Base-by-base conservation (phyloP, 2,113 vertebrate species). In the Nematolebias whitei region DNA sequence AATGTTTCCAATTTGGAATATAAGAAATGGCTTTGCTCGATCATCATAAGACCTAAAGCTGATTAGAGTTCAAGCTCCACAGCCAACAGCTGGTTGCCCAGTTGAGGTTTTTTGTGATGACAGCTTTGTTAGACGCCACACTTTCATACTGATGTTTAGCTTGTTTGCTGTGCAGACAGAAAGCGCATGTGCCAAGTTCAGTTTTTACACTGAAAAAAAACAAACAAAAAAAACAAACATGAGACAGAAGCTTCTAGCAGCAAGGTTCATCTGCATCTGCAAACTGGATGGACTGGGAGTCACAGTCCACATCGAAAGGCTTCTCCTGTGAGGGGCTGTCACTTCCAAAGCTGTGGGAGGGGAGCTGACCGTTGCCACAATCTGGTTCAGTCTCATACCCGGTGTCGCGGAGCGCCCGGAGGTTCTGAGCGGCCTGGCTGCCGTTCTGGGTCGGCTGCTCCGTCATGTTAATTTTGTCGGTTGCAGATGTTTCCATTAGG, bases 1-100 rank as follows among this genome's bases (percentile, higher is more conserved):
- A 91, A 94, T 92, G 93, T 94, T 99, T 98, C 98, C 98, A 98
- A 96, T 98, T 95, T 98, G 96, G 97, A 98, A 98, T 93, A 79
- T 90, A 91, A 92, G 89, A 90, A 78, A 91, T 79, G 84, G 86
- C 84, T 94, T 90, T 84, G 84, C 82, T 78, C n/a, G n/a, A n/a
- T n/a, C n/a, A n/a, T n/a, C n/a, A 22, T 39, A 56, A 70, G 56
- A 49, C 54, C 38, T 45, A 53, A 56, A 76, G 59, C 66, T 55
- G 50, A 75, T 39, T 63, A 62, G 47, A 71, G 56, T 41, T 29
- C 40, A 15, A 41, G 15, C 40, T 41, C 11, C 26, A 29, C 26
- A 29, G n/a, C n/a, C n/a, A n/a, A n/a, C 23, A 60, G 50, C 6
- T 14, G 40, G 41, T 51, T 14, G 18, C 57, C 55, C 29, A 22